phyloP scores from a whole-genome alignment of 1,140 invertebrate species.

The Neodiprion pinetum region DNA sequence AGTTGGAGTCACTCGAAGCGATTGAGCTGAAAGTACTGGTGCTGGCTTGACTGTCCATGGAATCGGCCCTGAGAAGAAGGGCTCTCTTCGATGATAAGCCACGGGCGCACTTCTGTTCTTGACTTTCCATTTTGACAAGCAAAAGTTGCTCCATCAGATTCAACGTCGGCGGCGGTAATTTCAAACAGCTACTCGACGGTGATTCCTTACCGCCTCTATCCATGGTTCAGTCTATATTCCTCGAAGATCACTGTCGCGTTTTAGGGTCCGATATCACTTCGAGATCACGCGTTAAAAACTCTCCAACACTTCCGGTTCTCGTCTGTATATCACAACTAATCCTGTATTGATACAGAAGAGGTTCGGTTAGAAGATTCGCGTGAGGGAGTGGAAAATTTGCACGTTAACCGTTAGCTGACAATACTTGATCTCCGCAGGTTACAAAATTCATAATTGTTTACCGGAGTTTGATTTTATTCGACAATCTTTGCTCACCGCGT shows the following conservation, averaged over 20 bases:
- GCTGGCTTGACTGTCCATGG: slow-evolving; percentile 79
- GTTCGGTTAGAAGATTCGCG: too few species aligned
- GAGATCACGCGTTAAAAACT: too few species aligned
- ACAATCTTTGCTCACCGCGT: too few species aligned
- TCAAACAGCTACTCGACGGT: slow-evolving; percentile 51
- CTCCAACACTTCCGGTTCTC: too few species aligned
- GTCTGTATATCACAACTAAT: too few species aligned
- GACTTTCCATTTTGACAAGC: slow-evolving; percentile 76
- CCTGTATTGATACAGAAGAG: too few species aligned
- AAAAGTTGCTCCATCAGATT: slow-evolving; percentile 78
- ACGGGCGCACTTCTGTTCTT: slow-evolving; percentile 26
- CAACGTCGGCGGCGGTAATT: slow-evolving; percentile 63
- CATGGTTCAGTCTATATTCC: neutral
- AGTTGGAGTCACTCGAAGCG: slow-evolving; percentile 64
- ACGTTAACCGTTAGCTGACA: too few species aligned
- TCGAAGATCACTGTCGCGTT: neutral
- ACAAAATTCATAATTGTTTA: too few species aligned
- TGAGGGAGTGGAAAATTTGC: too few species aligned
- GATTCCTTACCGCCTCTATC: slow-evolving; percentile 21
- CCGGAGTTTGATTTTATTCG: too few species aligned
- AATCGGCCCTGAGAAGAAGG: slow-evolving; percentile 73
- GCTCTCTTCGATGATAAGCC: slow-evolving; percentile 31
- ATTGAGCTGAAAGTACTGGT: slow-evolving; percentile 72
- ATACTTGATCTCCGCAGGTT: too few species aligned
- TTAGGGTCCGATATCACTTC: too few species aligned